Conservation (phyloP, 1,140 invertebrate genomes). For the Asobara japonica region DNA sequence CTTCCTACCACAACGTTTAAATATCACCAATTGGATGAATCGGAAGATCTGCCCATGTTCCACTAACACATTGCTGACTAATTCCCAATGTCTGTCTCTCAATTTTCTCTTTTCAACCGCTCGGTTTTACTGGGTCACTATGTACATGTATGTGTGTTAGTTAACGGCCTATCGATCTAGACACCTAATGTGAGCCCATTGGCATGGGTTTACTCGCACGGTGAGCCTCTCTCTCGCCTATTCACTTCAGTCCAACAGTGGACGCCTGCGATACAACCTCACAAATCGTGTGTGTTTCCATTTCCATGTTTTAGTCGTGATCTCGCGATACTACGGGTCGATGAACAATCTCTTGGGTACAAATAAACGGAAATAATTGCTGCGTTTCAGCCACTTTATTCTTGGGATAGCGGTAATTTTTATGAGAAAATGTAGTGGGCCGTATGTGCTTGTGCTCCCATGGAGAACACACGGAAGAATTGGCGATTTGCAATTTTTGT, state of each 20-base stretch:
- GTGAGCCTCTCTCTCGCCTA: not conserved
- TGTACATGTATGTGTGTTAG: constrained; percentile 30
- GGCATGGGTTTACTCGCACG: not conserved
- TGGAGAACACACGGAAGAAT: no score
- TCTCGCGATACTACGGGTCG: not conserved
- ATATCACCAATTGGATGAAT: no score
- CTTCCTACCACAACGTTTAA: no score
- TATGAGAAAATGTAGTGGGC: no score
- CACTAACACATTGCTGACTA: constrained; percentile 1
- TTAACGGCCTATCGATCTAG: constrained; percentile 38
- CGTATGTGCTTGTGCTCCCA: no score
- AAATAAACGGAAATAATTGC: not conserved
- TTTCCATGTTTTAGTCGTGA: not conserved
- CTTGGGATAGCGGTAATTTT: no score
- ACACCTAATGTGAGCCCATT: constrained; percentile 25
- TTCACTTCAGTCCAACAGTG: not conserved
- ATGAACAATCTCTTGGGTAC: not conserved
- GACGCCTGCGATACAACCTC: not conserved
- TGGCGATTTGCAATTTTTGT: no score
- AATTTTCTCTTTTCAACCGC: not conserved
- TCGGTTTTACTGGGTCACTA: constrained; percentile 33
- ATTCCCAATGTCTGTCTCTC: not conserved
- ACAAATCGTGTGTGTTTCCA: not conserved
- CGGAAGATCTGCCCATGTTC: not conserved
- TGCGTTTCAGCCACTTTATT: no score